Percentiles rank a stretch among this genome's conserved stretches.
phyloP scores from a whole-genome alignment of 2,113 vertebrate species.

The Macroglossus sobrinus region DNA sequence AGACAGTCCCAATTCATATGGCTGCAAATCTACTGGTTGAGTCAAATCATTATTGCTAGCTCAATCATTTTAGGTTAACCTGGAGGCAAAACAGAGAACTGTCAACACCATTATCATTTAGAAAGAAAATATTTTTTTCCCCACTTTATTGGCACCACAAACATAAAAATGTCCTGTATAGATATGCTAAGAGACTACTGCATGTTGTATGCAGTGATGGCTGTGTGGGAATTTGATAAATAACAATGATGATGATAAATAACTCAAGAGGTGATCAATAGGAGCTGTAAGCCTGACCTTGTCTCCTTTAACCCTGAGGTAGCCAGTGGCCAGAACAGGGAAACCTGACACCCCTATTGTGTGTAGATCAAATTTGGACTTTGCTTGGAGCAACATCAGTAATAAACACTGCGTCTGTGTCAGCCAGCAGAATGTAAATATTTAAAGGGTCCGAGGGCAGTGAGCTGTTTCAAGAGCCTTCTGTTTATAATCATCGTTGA shows the following conservation, averaged over 20 bases:
- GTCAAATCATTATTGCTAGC: slow-evolving; percentile 26
- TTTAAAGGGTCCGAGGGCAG: slow-evolving; percentile 66
- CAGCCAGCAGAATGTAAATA: slow-evolving; percentile 72
- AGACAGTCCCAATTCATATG: neutral
- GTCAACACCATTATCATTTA: neutral
- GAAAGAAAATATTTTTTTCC: neutral
- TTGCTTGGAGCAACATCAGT: neutral
- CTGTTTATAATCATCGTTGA: slow-evolving; percentile 72
- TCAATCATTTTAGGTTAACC: neutral
- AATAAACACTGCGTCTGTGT: slow-evolving; percentile 27
- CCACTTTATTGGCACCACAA: neutral
- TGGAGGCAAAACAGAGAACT: slow-evolving; percentile 25
- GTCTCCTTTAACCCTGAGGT: neutral
- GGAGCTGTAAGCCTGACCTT: neutral
- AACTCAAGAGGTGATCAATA: neutral
- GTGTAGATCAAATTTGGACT: neutral
- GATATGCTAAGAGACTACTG: neutral
- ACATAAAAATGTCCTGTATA: neutral
- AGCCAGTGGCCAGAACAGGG: neutral
- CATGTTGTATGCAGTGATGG: neutral
- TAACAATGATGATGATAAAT: neutral
- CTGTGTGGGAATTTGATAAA: neutral
- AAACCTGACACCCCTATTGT: neutral
- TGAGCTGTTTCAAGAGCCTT: slow-evolving; percentile 71
- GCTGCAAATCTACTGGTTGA: neutral